Evolutionary conservation across 2,113 vertebrate species (phyloP).

Genomic region (Corythornis madagascariensis): DNA sequence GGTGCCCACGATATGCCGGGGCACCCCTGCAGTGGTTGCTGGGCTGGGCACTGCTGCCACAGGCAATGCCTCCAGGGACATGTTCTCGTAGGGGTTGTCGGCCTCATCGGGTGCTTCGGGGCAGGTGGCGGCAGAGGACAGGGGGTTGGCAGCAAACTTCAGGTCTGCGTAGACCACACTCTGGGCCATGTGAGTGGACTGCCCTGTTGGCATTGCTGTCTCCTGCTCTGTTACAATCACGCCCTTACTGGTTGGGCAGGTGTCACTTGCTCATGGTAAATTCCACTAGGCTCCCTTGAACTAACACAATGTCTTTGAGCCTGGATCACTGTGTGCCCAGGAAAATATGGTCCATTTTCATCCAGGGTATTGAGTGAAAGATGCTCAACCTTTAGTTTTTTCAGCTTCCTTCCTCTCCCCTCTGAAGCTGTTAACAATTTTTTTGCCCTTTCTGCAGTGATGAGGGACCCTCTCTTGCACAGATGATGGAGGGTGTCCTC

Average conservation of each 20-base stretch:
- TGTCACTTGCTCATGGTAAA: background rate
- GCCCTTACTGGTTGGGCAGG: accelerated
- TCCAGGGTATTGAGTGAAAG: background rate
- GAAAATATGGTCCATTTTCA: background rate
- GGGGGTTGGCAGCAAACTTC: background rate
- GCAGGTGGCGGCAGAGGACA: accelerated
- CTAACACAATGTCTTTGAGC: background rate
- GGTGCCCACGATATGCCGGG: accelerated
- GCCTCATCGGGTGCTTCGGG: background rate
- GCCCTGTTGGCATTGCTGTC: accelerated
- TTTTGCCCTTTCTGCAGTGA: background rate
- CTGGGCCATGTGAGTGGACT: background rate
- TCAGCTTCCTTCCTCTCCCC: background rate
- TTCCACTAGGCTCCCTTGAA: background rate
- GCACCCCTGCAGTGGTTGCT: accelerated
- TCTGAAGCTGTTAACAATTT: background rate
- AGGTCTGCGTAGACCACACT: background rate
- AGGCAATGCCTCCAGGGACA: background rate
- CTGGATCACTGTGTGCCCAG: no score
- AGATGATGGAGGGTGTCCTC: no score
- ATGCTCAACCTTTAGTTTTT: background rate
- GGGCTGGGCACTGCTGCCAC: background rate
- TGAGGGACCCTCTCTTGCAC: background rate
- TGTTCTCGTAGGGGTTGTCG: background rate
- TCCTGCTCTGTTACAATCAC: accelerated